Base-by-base conservation (phyloP, 2,797 vertebrate genomes). In the Zenarchopterus dispar region DNA sequence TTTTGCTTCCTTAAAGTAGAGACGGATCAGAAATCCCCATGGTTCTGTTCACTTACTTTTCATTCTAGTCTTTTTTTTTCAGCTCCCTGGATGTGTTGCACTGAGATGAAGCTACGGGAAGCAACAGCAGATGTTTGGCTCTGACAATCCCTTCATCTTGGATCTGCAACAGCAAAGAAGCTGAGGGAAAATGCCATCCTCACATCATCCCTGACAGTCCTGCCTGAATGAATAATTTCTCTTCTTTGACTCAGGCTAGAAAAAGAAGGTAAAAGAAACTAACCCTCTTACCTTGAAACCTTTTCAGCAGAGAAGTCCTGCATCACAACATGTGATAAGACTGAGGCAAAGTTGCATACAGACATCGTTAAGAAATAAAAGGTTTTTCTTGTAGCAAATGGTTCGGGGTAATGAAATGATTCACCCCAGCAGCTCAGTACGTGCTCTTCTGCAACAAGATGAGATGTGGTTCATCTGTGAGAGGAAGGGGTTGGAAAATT, bases 111-210 rank as follows among this genome's bases (percentile, higher is more conserved):
- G 74, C 61, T 68, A 28, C 68, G 58, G 67, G 79, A 83, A 62
- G 28, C 61, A 78, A 79, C 61, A 46, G 68, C 80, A 82, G 81
- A 77, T 85, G 84, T 88, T 75, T 45, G 65, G 18, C 73, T 75
- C 80, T 31, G 67, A 84, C 84, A 83, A 69, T 80, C 78, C 56
- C 59, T 70, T 65, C 53, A 63, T 64, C 73, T 85, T 66, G 62
- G 73, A 82, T 88, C 78, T 78, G 56, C 71, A 64, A 67, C 84
- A 88, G 86, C 87, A 91, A 90, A 89, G 75, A 71, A 67, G 66
- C 58, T 13, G 59, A 81, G 77, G 73, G 81, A 77, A 86, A 89
- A 88, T 88, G 87, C 88, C 88, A 91, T 52, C 67, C 5, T 22
- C 11, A 10, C 73, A 81, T 89, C 89, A 83, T 84, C 86, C 84